Evolutionary conservation across 2,888 invertebrate species (phyloP).

Genomic region (Synanthedon vespiformis): DNA sequence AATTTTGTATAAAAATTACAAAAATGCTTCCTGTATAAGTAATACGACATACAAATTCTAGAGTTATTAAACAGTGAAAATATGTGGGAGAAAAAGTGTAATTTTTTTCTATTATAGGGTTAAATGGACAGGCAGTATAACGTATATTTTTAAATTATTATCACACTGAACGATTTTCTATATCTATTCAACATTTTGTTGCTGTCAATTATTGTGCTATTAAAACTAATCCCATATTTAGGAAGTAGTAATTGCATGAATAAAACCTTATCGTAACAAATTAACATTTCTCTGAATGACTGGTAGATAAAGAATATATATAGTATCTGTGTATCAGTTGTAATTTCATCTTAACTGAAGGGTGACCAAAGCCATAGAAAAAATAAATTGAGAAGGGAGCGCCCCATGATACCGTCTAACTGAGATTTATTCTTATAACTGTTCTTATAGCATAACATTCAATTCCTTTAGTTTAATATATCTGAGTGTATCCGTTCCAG

Average conservation of each 20-base stretch:
- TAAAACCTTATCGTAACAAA: conserved; percentile 6
- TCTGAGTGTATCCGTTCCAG: not conserved
- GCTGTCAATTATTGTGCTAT: too few relatives aligned
- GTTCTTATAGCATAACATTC: conserved; percentile 9
- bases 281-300: not conserved
- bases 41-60: too few relatives aligned
- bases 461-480: not conserved
- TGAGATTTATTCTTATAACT: conserved; percentile 28
- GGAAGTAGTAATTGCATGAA: conserved; percentile 6
- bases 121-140: too few relatives aligned
- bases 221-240: not conserved
- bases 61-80: too few relatives aligned
- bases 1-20: too few relatives aligned
- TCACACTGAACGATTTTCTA: too few relatives aligned
- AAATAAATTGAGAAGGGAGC: conserved; percentile 42
- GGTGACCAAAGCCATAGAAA: conserved; percentile 40
- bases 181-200: too few relatives aligned
- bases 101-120: too few relatives aligned
- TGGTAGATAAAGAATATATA: conserved; percentile 27
- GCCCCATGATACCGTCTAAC: conserved; percentile 18
- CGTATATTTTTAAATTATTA: too few relatives aligned
- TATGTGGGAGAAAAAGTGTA: too few relatives aligned
- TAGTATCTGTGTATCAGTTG: conserved; percentile 34
- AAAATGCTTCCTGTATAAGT: too few relatives aligned
- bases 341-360: conserved; percentile 42